Evolutionary conservation across 92 coral and sea anemone genomes (phyloP).

Genomic region (Chrysogorgia sp.): DNA sequence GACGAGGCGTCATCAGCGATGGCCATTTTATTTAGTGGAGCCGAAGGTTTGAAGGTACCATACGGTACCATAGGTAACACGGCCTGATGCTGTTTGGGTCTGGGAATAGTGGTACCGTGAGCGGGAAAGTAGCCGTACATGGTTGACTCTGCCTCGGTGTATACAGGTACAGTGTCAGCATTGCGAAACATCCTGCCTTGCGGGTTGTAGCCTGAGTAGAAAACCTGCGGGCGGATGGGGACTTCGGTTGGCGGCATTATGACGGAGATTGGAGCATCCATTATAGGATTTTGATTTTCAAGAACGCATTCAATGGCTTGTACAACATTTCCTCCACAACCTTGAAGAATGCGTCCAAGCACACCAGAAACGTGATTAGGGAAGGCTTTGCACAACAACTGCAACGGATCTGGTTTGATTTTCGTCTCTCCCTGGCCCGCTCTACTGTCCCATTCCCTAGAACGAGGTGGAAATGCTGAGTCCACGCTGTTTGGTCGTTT

Average conservation of each 20-base stretch:
- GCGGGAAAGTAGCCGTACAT: constrained; percentile 1
- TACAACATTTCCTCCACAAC: constrained; percentile 87
- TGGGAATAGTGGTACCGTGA: constrained; percentile 36
- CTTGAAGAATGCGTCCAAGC: constrained; percentile 75
- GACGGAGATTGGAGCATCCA: constrained; percentile 32
- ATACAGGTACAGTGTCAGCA: constrained; percentile 61
- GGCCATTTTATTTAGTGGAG: constrained; percentile 56
- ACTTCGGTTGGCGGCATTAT: constrained; percentile 38
- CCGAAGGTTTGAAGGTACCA: constrained; percentile 73
- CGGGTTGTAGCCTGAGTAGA: constrained; percentile 47
- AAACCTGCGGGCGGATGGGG: constrained; percentile 12
- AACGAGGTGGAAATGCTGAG: constrained; percentile 30
- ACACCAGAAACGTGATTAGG: constrained; percentile 78
- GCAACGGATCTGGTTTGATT: constrained; percentile 63
- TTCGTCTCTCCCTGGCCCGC: constrained; percentile 54
- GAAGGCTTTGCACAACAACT: constrained; percentile 78
- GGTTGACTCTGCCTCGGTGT: constrained; percentile 49
- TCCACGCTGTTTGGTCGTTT: constrained; percentile 53
- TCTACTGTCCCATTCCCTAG: constrained; percentile 55
- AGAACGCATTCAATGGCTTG: constrained; percentile 82
- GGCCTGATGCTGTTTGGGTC: constrained; percentile 65
- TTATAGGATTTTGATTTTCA: constrained; percentile 25
- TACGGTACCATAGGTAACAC: constrained; percentile 67
- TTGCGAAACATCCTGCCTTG: constrained; percentile 42
- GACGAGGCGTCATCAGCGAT: constrained; percentile 67